Percentiles rank a stretch among this genome's conserved stretches.
Evolutionary conservation across 2,797 vertebrate species (phyloP).

Genomic region (Sebastes umbrosus): DNA sequence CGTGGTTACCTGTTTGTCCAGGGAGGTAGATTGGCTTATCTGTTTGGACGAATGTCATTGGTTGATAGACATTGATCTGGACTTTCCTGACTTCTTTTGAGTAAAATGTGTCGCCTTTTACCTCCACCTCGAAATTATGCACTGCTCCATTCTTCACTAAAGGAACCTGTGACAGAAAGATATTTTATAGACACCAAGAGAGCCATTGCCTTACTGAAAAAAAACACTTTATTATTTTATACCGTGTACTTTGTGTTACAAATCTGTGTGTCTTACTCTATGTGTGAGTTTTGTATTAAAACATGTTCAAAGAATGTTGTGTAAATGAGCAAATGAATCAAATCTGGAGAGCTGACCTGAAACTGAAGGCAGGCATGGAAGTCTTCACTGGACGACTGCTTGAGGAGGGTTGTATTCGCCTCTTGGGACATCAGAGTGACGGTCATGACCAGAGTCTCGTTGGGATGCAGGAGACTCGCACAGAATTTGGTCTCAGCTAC

Average conservation of each 20-base stretch:
- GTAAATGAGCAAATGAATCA: neutral
- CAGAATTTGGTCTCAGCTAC: conserved; percentile 71
- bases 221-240: neutral
- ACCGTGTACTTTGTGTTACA: too few species aligned
- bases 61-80: conserved; percentile 65
- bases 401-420: conserved; percentile 45
- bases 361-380: conserved; percentile 69
- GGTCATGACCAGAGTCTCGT: conserved; percentile 68
- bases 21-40: conserved; percentile 93
- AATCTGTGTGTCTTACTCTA: too few species aligned
- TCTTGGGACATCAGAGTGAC: conserved; percentile 49
- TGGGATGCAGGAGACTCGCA: conserved; percentile 68
- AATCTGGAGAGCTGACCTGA: conserved; percentile 49
- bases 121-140: conserved; percentile 60
- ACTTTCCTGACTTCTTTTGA: conserved; percentile 80
- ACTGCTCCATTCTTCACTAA: conserved; percentile 1
- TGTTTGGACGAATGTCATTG: conserved; percentile 84
- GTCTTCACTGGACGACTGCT: conserved; percentile 30
- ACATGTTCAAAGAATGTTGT: neutral
- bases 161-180: conserved; percentile 59
- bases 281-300: neutral
- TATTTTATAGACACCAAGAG: too few species aligned
- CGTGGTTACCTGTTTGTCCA: conserved; percentile 77
- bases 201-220: too few species aligned
- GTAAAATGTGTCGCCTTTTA: conserved; percentile 77